These are phyloP conservation scores for Ptilodon capucinus DNA, from an alignment of 2,888 invertebrate species.

Conservation along the genomic window DNA sequence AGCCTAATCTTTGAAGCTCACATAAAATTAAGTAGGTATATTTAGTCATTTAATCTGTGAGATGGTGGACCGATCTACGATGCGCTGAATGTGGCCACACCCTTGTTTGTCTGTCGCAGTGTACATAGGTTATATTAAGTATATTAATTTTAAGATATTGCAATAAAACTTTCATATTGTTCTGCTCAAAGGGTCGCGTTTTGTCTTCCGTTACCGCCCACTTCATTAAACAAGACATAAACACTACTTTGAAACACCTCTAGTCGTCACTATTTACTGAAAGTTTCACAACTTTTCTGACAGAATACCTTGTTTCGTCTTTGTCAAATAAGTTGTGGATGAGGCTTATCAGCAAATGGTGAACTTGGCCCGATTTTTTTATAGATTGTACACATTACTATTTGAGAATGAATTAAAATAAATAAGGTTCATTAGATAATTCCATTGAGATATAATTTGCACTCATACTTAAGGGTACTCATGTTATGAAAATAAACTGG, in stretches of 20 bases:
- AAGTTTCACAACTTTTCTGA: too few species aligned
- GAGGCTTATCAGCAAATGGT: too few species aligned
- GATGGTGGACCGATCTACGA: slow-evolving; percentile 11
- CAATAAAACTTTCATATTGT: slow-evolving; percentile 12
- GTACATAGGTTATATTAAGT: background rate
- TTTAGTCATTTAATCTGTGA: slow-evolving; percentile 7
- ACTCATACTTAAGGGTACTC: background rate
- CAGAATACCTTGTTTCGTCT: too few species aligned
- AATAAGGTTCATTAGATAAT: background rate
- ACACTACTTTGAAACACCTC: too few species aligned
- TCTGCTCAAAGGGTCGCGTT: slow-evolving; percentile 59
- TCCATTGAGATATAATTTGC: background rate
- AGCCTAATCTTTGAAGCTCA: slow-evolving; percentile 18
- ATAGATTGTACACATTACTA: background rate
- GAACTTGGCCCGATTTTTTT: too few species aligned
- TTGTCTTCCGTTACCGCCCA: slow-evolving; percentile 70
- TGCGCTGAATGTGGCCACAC: slow-evolving; percentile 27
- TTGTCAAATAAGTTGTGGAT: too few species aligned
- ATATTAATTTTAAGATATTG: background rate
- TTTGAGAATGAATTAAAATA: background rate
- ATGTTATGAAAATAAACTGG: too few species aligned
- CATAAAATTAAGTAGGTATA: slow-evolving; percentile 7
- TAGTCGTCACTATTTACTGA: too few species aligned
- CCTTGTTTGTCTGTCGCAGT: slow-evolving; percentile 2
- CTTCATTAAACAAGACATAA: slow-evolving; percentile 29